Evolutionary conservation across 1,140 invertebrate species (phyloP), one percentile per base, ranked within the genome.

Genomic region (Chelonus insularis): DNA sequence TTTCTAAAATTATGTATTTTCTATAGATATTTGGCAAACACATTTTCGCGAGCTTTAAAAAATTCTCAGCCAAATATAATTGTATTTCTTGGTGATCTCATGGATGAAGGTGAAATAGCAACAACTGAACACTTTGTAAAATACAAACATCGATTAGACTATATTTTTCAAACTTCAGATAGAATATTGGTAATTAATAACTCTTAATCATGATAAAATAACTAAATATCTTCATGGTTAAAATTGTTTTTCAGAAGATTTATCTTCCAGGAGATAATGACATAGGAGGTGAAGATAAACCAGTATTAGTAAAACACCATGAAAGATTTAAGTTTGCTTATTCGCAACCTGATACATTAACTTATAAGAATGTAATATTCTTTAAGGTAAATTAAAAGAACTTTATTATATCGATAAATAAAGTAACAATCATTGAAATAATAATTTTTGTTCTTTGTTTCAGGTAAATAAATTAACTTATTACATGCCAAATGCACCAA

Each of bases 231-330:
- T 16, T 11, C 56, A 39, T 48, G 1, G 47, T 51, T 18, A 59
- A 55, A 14, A 51, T 57, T 71, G 50, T 62, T 37, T 57, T 85
- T 43, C 73, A 93, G 93, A 88, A 87, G 78, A 85, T 97, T 57
- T 95, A 90, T 82, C 77, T 97, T 61, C 92, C 94, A 34, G 95
- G 95, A 14, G 95, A 98, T 75, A 97, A 97, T 83, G 95, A 98
- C 74, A 94, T 97, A 67, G 95, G 95, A 18, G 95, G 95, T 20
- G 95, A 98, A 80, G 88, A 86, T 70, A 91, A 95, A 76, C 80
- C 84, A 60, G 86, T 95, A 36, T 89, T 87, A 37, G 69, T 80
- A 25, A 81, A 86, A 41, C 94, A 94, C 80, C 76, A 92, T 16
- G 80, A 85, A 23, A 86, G 91, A 74, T 98, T 95, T 79, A 86